Base-by-base conservation (phyloP, 2,113 vertebrate genomes). In the Emberiza fucata region DNA sequence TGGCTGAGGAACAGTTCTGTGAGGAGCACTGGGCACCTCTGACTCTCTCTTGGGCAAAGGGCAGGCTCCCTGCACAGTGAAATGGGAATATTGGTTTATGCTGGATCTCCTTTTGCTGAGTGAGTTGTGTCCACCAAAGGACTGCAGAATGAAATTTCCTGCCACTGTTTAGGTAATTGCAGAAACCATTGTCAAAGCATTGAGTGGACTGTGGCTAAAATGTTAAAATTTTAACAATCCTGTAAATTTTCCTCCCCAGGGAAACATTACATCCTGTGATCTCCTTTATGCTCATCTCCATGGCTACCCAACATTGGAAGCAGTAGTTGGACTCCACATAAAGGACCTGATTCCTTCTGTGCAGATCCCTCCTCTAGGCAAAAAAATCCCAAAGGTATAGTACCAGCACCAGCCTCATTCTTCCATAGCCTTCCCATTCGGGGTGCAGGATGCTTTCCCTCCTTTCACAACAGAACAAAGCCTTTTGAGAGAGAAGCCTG, bases 301-400 rank as follows among this genome's bases (percentile, higher is more conserved):
- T 89, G 99, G 98, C 76, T 99, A 98, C 81, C 64, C 95, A 33
- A 87, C 97, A 18, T 15, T 92, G 5, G 98, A 98, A 57, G 98
- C 98, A n/a, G 81, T 99, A 94, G 95, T 97, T 24, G 99, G 99
- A 44, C 81, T 98, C 44, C 93, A 68, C 35, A 83, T 99, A 88
- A 97, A 97, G 68, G 97, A 98, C 69, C 92, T 99, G 79, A 98
- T 99, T 96, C 98, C 99, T 45, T 98, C 98, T 10, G 88, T 99
- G 88, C 98, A 98, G 92, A 98, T 99, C 66, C 99, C 99, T 11
- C 79, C 97, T 39, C 95, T 97, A 51, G 98, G 98, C 69, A 97
- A 96, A 94, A 97, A 94, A 27, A 88, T 99, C 66, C 98, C 98
- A 10, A 97, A 99, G 98, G 99, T 99, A 96, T 1, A 44, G 42